A percentile compares a stretch with the other conserved stretches of the same genome.
Evolutionary conservation across 2,113 vertebrate species (phyloP).

Genomic region (Zapus hudsonius): DNA sequence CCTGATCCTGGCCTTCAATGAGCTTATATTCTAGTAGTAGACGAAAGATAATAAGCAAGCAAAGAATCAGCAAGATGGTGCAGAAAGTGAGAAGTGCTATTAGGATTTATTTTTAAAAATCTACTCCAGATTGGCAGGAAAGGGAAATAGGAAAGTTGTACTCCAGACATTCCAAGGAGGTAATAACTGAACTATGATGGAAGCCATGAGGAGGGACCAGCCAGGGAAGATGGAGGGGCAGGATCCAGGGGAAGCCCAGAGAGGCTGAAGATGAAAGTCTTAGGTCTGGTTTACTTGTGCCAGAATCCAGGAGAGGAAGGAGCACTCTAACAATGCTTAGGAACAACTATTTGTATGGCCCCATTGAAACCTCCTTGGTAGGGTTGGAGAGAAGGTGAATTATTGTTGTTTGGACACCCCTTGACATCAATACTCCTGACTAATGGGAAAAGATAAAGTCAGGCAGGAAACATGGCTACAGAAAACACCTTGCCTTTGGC

Average conservation of each 20-base stretch:
- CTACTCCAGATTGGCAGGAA: neutral
- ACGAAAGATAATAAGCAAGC: neutral
- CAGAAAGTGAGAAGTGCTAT: neutral
- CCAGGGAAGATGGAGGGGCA: neutral
- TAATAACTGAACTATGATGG: neutral
- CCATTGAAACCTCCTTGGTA: neutral
- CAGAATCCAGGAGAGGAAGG: neutral
- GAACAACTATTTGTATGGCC: neutral
- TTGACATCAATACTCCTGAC: conserved; percentile 9
- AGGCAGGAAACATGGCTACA: conserved; percentile 41
- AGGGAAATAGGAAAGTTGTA: neutral
- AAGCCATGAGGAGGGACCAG: neutral
- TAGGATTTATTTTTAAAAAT: neutral
- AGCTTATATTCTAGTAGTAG: neutral
- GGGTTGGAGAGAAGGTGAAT: neutral
- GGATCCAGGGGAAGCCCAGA: neutral
- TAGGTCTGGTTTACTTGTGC: neutral
- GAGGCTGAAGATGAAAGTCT: neutral
- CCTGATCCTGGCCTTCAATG: neutral
- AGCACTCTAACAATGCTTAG: neutral
- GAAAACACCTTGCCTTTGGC: conserved; percentile 30
- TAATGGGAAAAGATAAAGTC: neutral
- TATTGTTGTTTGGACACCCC: neutral
- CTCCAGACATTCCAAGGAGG: neutral
- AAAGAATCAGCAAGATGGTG: neutral